Evolutionary conservation across 2,888 invertebrate genomes (phyloP).

Genomic region (Gymnosoma rotundatum): DNA sequence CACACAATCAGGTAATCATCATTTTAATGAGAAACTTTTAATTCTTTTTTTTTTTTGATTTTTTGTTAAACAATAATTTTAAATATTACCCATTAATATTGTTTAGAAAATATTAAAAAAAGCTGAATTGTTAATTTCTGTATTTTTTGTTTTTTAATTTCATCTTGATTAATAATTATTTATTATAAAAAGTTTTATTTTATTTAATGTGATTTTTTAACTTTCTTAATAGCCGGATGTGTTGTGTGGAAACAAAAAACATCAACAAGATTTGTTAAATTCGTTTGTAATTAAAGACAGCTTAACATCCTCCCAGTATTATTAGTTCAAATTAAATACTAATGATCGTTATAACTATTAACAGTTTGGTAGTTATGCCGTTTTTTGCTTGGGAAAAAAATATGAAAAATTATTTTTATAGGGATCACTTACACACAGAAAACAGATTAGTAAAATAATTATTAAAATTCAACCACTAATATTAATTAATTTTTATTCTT

Average conservation of each 20-base stretch:
- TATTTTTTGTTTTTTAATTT: background rate
- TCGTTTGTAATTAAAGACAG: background rate
- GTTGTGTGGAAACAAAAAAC: constrained; percentile 22
- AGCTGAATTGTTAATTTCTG: background rate
- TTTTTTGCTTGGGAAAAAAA: too few species aligned
- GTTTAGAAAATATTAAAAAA: background rate
- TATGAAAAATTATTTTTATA: too few species aligned
- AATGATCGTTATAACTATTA: too few species aligned
- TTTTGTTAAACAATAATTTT: background rate
- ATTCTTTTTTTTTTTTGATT: background rate
- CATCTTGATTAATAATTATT: too few species aligned
- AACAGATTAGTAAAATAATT: too few species aligned
- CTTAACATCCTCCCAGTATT: too few species aligned
- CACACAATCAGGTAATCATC: background rate
- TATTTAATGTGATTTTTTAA: background rate
- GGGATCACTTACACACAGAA: too few species aligned
- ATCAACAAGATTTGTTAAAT: background rate
- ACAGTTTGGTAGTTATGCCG: too few species aligned
- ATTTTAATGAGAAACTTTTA: background rate
- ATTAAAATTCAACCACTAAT: too few species aligned
- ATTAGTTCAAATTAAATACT: too few species aligned
- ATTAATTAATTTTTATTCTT: too few species aligned
- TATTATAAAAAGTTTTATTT: background rate
- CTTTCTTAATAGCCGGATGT: constrained; percentile 1
- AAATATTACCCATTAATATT: background rate